Base-by-base conservation (phyloP, 1,140 invertebrate genomes). In the Drosophila pectinifera region DNA sequence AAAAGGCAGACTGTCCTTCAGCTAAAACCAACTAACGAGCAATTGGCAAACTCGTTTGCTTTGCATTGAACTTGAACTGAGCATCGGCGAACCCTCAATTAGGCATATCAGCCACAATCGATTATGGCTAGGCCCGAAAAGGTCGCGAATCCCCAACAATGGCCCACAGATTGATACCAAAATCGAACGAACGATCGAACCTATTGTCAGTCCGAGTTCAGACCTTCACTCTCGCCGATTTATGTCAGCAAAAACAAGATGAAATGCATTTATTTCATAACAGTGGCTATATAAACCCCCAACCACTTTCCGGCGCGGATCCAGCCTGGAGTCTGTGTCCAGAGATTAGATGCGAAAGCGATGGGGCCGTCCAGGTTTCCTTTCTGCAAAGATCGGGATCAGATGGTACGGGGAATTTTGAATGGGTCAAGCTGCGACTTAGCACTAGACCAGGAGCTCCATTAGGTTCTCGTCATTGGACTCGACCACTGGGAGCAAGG, bases 41-140 rank as follows among this genome's bases (percentile, higher is more conserved):
- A 86, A 73, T 83, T 83, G 42, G 68, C 69, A 74, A 82, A 82
- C 75, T 43, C 13, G 75, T 84, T 82, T 79, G 46, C 28, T 48
- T 49, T 68, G 48, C 81, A 85, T 85, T 85, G 81, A 85, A 85
- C 81, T 85, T 85, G 81, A 85, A 45, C 67, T 56, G 48, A 69
- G 36, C 64, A 48, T 41, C 42, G 58, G 55, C 68, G 68, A 38
- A 51, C 45, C 61, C 61, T 31, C 54, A 61, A 41, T 42, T 73
- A 51, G 20, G 57, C 51, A 51, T 42, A 56, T 55, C 51, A 38
- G 22, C 58, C 49, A 48, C 55, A 75, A 62, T 48, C 46, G 56
- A 57, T 72, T 51, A 72, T 49, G 57, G 31, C 54, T 46, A 34
- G 54, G 26, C 73, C 39, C 34, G 41, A 49, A 53, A 69, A 43